These are phyloP conservation scores for Muntiacus muntjak DNA, from an alignment of 2,113 vertebrate species.

Conservation along the genomic window DNA sequence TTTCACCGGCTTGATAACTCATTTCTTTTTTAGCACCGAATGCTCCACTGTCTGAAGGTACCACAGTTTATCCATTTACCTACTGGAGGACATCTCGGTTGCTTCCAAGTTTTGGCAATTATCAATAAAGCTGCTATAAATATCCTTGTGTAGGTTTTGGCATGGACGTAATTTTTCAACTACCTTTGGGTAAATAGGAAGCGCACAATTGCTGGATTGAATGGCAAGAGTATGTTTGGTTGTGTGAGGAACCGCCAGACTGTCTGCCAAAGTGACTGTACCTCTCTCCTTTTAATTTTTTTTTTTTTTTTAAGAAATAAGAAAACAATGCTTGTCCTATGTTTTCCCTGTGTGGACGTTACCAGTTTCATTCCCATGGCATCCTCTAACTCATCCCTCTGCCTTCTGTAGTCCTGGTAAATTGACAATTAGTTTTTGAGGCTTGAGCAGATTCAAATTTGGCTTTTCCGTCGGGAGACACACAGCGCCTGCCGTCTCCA, in stretches of 20 bases:
- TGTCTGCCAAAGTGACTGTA: background rate
- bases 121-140: background rate
- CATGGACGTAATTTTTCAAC: background rate
- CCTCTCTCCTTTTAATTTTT: background rate
- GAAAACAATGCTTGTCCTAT: background rate
- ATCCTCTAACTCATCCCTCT: background rate
- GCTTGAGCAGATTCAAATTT: background rate
- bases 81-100: background rate
- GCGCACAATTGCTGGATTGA: background rate
- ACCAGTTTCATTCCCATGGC: background rate
- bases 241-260: background rate
- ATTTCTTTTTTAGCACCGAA: background rate
- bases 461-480: background rate
- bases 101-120: background rate
- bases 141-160: background rate
- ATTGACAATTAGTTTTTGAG: background rate
- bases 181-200: background rate
- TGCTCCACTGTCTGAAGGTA: background rate
- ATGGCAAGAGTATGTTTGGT: background rate
- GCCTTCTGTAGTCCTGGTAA: background rate
- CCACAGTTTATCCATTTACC: background rate
- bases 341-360: background rate
- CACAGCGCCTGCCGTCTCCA: rapidly evolving
- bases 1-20: background rate
- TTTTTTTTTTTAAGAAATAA: background rate